A percentile compares a stretch with the other conserved stretches of the same genome.
phyloP scores from a whole-genome alignment of 2,888 invertebrate species.

The Eulithis prunata region DNA sequence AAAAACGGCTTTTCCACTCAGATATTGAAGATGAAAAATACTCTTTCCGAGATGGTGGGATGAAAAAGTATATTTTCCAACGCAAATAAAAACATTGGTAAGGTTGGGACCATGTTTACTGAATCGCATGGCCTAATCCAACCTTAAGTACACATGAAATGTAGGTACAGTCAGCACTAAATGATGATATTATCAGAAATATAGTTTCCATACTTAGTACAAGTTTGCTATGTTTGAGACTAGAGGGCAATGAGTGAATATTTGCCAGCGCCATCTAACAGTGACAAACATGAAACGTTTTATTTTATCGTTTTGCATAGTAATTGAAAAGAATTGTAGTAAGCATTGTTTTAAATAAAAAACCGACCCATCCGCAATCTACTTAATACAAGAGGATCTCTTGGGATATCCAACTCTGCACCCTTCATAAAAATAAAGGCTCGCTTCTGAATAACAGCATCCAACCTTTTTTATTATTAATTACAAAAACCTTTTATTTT shows the following conservation, averaged over 20 bases:
- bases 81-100: background rate
- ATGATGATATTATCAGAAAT: background rate
- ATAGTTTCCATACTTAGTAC: background rate
- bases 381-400: conserved; percentile 1
- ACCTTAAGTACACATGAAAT: background rate
- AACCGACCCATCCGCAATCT: background rate
- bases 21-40: no score
- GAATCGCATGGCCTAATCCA: background rate
- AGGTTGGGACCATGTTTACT: background rate
- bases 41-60: no score
- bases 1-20: no score
- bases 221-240: no score
- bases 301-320: no score
- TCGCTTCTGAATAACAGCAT: conserved; percentile 2
- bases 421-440: conserved; percentile 1
- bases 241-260: no score
- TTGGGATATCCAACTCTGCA: conserved; percentile 2
- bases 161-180: background rate
- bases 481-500: conserved; percentile 20
- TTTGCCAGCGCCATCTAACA: no score
- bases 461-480: conserved; percentile 23
- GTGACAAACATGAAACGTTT: no score
- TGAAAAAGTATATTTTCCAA: background rate
- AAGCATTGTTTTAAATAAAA: conserved; percentile 5
- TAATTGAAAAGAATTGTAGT: no score